These are phyloP conservation scores for Cotesia vestalis DNA, from an alignment of 1,140 invertebrate genomes.

Conservation along the genomic window DNA sequence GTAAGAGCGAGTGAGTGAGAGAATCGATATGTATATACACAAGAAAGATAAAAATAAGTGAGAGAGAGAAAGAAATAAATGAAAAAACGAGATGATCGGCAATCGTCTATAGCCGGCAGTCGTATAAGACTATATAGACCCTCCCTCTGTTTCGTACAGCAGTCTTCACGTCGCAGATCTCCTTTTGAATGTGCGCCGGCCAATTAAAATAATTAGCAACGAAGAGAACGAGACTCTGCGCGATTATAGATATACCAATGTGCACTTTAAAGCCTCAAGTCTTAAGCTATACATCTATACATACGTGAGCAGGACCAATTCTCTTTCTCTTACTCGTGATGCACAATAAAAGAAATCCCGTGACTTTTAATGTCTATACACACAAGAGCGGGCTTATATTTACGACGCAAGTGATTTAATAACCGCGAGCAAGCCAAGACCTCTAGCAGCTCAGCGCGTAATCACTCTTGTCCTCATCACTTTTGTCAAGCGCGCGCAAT, in stretches of 20 bases:
- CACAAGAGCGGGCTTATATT: constrained; percentile 18
- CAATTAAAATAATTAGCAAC: constrained; percentile 65
- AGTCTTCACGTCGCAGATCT: constrained; percentile 22
- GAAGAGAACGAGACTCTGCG: constrained; percentile 40
- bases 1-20: constrained; percentile 26
- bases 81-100: constrained; percentile 42
- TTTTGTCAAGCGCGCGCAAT: constrained; percentile 13
- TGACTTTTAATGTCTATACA: no score
- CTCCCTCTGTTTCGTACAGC: background rate
- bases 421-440: constrained; percentile 18
- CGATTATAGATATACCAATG: constrained; percentile 32
- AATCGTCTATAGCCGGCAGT: constrained; percentile 51
- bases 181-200: constrained; percentile 60
- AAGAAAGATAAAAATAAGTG: background rate
- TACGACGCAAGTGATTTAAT: constrained; percentile 25
- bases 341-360: background rate
- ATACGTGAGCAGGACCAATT: no score
- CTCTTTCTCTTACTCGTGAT: background rate
- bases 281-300: background rate
- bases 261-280: background rate
- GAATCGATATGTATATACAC: background rate
- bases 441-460: background rate
- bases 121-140: constrained; percentile 3
- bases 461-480: background rate
- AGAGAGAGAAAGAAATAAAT: constrained; percentile 10